These are phyloP conservation scores for Rotaria sp. DNA, from an alignment of 2,888 invertebrate species.

Conservation along the genomic window DNA sequence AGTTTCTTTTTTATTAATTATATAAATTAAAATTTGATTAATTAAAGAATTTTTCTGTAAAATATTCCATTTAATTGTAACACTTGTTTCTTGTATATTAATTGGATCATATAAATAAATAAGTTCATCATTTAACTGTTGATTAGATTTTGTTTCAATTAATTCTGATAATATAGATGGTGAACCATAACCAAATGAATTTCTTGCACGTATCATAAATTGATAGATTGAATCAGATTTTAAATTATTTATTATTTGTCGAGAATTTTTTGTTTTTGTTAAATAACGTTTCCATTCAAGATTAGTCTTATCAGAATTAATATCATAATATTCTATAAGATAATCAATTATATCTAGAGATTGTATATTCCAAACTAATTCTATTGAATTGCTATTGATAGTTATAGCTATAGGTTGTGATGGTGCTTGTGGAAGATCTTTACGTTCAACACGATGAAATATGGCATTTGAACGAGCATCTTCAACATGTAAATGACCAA, in stretches of 20 bases:
- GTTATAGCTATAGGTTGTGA: conserved; percentile 59
- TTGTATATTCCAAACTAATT: background rate
- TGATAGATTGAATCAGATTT: conserved; percentile 74
- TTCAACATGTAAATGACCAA: conserved; percentile 35
- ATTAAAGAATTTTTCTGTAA: background rate
- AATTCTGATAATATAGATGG: conserved; percentile 71
- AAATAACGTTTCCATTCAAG: background rate
- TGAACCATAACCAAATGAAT: conserved; percentile 72
- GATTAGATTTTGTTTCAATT: conserved; percentile 68
- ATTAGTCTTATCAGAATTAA: background rate
- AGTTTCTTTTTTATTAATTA: background rate
- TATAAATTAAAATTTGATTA: background rate
- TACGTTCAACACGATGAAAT: conserved; percentile 66
- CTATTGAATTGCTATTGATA: background rate
- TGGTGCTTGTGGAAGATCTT: conserved; percentile 71
- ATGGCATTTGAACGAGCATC: conserved; percentile 59
- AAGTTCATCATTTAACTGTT: conserved; percentile 59
- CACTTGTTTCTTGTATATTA: conserved; percentile 2
- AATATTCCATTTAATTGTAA: conserved; percentile 15
- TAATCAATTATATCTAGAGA: background rate
- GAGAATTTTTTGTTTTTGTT: background rate
- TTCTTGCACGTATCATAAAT: conserved; percentile 75
- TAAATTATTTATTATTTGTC: conserved; percentile 49
- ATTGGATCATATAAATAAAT: background rate
- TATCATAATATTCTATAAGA: background rate